Base-by-base conservation (phyloP, 2,113 vertebrate genomes). In the Tapirus terrestris region DNA sequence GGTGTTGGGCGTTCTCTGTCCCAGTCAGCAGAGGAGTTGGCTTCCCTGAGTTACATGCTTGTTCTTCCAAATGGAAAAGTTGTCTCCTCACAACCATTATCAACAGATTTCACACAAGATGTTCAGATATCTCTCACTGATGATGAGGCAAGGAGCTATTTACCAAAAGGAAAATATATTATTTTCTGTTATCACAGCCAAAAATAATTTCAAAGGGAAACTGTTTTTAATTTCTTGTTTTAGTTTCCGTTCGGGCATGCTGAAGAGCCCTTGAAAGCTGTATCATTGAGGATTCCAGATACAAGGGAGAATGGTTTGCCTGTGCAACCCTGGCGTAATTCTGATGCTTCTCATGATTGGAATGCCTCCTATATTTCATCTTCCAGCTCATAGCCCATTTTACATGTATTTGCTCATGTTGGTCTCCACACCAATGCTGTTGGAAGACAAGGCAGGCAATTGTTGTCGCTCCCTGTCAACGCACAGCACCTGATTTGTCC, bases 161-260 rank as follows among this genome's bases (percentile, higher is more conserved):
- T 83, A 86, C 92, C 90, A 82, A 88, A 68, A 48, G 77, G 72
- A 75, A 97, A 97, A 91, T 91, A 86, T 39, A n/a, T 10, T 61
- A 43, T 87, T 97, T 96, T 98, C 85, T 94, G n/a, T 75, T 61
- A 87, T 96, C 84, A 7, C 3, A 13, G 94, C 91, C 95, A 96
- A 95, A 89, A 83, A 29, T 48, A 80, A 96, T 89, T 58, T 80
- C 83, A 70, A 83, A 94, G 60, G 43, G 39, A 95, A 25, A 3
- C 27, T 95, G 70, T 79, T 43, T 93, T 84, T 51, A 81, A 88
- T 92, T 85, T 83, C 72, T 82, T 97, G 70, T 92, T 96, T 88
- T 97, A 45, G 76, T 93, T 94, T 98, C 94, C 88, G 93, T 65
- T 29, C 45, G 36, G 67, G 63, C 83, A 45, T 39, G n/a, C 61